phyloP scores from a whole-genome alignment of 2,113 vertebrate species.

The Paracanthobrama guichenoti region DNA sequence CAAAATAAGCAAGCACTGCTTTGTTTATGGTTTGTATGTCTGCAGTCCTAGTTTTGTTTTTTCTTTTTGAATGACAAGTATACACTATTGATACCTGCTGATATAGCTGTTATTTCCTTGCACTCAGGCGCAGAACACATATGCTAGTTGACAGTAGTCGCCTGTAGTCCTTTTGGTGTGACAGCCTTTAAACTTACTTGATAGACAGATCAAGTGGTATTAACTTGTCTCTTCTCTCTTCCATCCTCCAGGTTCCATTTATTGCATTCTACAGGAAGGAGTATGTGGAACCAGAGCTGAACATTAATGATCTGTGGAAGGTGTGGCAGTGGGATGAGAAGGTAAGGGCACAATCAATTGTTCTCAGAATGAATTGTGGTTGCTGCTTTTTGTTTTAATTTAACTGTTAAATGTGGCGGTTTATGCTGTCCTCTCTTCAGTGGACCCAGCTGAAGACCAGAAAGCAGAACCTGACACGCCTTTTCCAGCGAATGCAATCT shows the following conservation, averaged over 20 bases:
- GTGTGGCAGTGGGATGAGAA: constrained; percentile 99
- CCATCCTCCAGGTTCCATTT: constrained; percentile 87
- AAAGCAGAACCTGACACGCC: constrained; percentile 93
- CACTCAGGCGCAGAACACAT: too few species aligned
- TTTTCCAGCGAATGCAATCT: constrained; percentile 98
- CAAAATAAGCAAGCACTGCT: too few species aligned
- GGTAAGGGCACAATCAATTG: constrained; percentile 71
- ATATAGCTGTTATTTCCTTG: too few species aligned
- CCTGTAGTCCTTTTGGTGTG: too few species aligned
- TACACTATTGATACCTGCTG: too few species aligned
- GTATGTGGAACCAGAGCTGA: constrained; percentile 95
- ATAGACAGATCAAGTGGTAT: not conserved
- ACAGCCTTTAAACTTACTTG: too few species aligned
- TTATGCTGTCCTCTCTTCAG: constrained; percentile 64
- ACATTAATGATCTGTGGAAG: constrained; percentile 96
- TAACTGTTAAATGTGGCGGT: not conserved
- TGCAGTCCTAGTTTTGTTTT: too few species aligned
- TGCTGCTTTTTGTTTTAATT: not conserved
- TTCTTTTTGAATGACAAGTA: too few species aligned
- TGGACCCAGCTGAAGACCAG: constrained; percentile 96
- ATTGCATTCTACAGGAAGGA: constrained; percentile 99
- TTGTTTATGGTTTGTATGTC: too few species aligned
- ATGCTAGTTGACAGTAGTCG: too few species aligned
- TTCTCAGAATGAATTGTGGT: not conserved
- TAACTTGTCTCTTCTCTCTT: constrained; percentile 1